phyloP scores from a whole-genome alignment of 2,797 vertebrate species.

The Chiloscyllium punctatum region DNA sequence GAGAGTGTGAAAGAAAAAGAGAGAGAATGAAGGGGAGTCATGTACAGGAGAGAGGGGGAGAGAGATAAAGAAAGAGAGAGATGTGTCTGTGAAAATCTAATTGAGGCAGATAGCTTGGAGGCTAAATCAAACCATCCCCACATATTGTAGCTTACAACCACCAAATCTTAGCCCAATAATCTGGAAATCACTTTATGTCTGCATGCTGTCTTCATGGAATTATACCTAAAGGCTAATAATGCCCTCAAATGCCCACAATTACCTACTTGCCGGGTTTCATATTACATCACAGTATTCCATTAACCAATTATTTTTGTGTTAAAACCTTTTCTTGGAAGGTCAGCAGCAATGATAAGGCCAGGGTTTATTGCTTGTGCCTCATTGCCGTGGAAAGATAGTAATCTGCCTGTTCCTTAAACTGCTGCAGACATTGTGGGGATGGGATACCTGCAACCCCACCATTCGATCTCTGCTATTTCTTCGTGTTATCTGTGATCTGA shows the following conservation, averaged over 20 bases:
- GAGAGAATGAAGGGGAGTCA: not conserved
- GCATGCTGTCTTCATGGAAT: not conserved
- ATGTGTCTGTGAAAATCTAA: not conserved
- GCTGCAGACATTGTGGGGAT: not conserved
- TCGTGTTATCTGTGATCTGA: too few species aligned
- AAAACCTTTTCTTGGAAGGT: not conserved
- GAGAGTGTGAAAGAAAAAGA: not conserved
- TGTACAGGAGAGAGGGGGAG: not conserved
- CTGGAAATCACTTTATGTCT: not conserved
- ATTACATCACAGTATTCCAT: not conserved
- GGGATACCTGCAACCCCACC: too few species aligned
- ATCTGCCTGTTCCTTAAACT: not conserved
- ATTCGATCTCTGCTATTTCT: too few species aligned
- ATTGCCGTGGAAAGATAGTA: not conserved
- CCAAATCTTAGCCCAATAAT: not conserved
- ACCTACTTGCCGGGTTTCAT: not conserved
- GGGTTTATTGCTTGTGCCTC: not conserved
- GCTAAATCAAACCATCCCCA: not conserved
- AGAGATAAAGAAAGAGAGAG: not conserved
- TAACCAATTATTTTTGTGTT: not conserved
- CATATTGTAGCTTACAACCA: not conserved
- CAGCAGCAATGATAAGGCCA: not conserved
- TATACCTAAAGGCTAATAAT: not conserved
- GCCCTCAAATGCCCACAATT: not conserved
- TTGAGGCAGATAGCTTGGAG: not conserved